Evolutionary conservation across 2,888 invertebrate genomes (phyloP).

Genomic region (Drosophila bunnanda): DNA sequence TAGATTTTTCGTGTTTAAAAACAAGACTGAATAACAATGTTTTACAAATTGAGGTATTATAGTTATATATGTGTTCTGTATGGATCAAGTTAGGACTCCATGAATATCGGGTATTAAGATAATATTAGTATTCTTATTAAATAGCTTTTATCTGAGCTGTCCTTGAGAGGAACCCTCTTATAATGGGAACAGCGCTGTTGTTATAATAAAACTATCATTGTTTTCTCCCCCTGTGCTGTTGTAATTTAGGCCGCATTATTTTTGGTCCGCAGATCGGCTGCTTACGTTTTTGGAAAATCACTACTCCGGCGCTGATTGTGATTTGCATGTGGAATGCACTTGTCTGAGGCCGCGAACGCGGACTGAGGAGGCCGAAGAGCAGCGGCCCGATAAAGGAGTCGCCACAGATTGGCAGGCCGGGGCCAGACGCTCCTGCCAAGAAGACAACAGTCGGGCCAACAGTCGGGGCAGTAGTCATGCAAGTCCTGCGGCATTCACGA

Average conservation of each 20-base stretch:
- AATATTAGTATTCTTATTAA: not conserved
- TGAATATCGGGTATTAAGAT: not conserved
- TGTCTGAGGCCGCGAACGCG: conserved; percentile 33
- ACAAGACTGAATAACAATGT: too few species aligned
- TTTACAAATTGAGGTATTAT: too few species aligned
- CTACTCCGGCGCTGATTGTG: conserved; percentile 28
- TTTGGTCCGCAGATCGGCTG: conserved; percentile 4
- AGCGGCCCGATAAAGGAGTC: conserved; percentile 35
- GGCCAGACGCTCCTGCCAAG: conserved; percentile 10
- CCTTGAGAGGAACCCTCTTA: not conserved
- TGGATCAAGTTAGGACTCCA: too few species aligned
- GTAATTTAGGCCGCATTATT: conserved; percentile 11
- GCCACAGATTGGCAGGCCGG: conserved; percentile 39
- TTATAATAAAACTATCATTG: not conserved
- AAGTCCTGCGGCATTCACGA: conserved; percentile 83
- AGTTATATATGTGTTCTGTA: too few species aligned
- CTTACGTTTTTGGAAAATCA: conserved; percentile 28
- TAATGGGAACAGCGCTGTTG: not conserved
- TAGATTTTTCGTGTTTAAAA: too few species aligned
- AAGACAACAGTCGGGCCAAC: conserved; percentile 36
- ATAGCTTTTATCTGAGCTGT: not conserved
- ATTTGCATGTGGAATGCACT: conserved; percentile 48
- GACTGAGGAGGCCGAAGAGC: conserved; percentile 4
- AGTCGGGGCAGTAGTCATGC: conserved; percentile 73
- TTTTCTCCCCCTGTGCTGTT: not conserved